These are phyloP conservation scores for Drosophila fuyamai DNA, from an alignment of 1,140 invertebrate species.

Conservation along the genomic window DNA sequence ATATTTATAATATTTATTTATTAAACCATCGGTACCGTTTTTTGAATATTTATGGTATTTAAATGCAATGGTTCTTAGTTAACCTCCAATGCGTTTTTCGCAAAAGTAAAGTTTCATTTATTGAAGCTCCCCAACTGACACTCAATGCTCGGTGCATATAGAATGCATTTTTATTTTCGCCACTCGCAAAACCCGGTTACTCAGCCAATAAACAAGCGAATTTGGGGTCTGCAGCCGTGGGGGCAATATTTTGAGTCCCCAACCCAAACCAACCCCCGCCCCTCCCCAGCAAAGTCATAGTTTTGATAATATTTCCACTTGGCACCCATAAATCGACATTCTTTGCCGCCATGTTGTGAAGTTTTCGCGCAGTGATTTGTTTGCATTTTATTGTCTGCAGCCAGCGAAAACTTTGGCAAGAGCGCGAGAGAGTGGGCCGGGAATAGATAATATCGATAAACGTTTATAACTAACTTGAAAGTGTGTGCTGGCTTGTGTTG, in stretches of 20 bases:
- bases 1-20: too few species aligned
- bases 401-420: constrained; percentile 43
- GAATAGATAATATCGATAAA: constrained; percentile 76
- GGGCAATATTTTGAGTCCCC: constrained; percentile 22
- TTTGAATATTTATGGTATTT: too few species aligned
- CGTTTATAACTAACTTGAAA: constrained; percentile 79
- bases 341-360: constrained; percentile 66
- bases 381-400: constrained; percentile 79
- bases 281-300: constrained; percentile 23
- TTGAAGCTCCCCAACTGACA: neutral
- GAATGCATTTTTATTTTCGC: constrained; percentile 19
- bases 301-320: constrained; percentile 76
- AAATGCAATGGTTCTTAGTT: too few species aligned
- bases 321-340: constrained; percentile 74
- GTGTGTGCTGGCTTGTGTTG: constrained; percentile 34
- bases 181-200: constrained; percentile 19
- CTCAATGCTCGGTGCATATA: constrained; percentile 5
- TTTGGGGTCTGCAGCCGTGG: constrained; percentile 30
- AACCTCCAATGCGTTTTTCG: neutral
- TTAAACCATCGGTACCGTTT: too few species aligned
- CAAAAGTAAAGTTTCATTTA: neutral
- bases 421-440: neutral
- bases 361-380: constrained; percentile 70
- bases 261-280: neutral
- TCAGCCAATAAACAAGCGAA: constrained; percentile 63